Evolutionary conservation across 2,797 vertebrate species (phyloP).

Genomic region (Bryconaethiops microstoma): DNA sequence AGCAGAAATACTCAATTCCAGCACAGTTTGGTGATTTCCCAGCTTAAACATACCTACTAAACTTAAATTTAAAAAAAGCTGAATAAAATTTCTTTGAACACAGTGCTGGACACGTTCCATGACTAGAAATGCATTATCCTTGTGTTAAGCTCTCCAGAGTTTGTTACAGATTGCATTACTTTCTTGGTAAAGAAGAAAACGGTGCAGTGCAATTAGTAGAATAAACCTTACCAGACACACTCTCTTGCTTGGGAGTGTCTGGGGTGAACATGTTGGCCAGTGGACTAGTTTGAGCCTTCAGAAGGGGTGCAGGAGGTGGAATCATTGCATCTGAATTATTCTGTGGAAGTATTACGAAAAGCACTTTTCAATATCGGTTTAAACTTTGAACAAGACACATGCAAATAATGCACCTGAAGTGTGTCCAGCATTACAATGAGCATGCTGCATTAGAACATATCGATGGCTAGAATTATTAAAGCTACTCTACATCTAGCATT

Average conservation of each 20-base stretch:
- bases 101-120: neutral
- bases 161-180: neutral
- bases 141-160: neutral
- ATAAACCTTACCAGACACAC: slow-evolving; percentile 32
- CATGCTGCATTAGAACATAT: neutral
- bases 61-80: too few relatives aligned
- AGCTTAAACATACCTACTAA: too few relatives aligned
- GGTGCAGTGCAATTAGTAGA: slow-evolving; percentile 17
- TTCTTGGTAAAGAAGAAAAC: neutral
- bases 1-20: neutral
- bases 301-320: slow-evolving; percentile 68
- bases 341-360: slow-evolving; percentile 56
- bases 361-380: neutral
- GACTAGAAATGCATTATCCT: neutral
- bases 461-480: neutral
- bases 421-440: neutral
- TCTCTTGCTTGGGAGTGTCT: slow-evolving; percentile 60
- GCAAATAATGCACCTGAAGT: neutral
- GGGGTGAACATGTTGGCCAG: slow-evolving; percentile 89
- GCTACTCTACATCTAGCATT: neutral
- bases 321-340: slow-evolving; percentile 57
- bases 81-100: too few relatives aligned
- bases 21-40: too few relatives aligned
- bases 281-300: slow-evolving; percentile 84
- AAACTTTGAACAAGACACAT: neutral